phyloP scores from a whole-genome alignment of 2,888 invertebrate species.

The Synanthedon vespiformis region DNA sequence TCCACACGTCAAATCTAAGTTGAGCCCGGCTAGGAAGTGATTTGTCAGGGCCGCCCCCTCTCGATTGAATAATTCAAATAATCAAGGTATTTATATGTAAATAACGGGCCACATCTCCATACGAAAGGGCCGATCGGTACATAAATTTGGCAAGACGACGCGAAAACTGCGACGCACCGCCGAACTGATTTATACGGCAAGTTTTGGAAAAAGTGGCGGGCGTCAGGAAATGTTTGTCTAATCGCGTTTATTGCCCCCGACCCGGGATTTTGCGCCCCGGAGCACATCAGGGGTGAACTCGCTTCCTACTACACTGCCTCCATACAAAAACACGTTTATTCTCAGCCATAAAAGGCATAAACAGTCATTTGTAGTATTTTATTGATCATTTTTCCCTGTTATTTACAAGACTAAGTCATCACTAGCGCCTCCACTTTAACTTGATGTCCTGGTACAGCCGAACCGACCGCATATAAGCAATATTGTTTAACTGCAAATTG shows the following conservation, averaged over 20 bases:
- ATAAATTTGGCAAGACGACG: constrained; percentile 70
- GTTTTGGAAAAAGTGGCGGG: constrained; percentile 66
- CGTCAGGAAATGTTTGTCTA: constrained; percentile 69
- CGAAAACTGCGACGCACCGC: constrained; percentile 67
- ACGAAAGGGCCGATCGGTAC: constrained; percentile 71
- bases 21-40: constrained; percentile 64
- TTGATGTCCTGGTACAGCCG: no score
- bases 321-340: constrained; percentile 17
- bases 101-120: constrained; percentile 69
- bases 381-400: no score
- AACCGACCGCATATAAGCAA: no score
- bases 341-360: background rate
- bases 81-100: constrained; percentile 72
- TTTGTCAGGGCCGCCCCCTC: constrained; percentile 70
- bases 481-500: no score
- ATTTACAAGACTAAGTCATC: no score
- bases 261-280: constrained; percentile 49
- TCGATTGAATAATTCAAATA: constrained; percentile 72
- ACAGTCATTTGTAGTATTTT: background rate
- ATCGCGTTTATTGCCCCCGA: constrained; percentile 59
- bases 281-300: constrained; percentile 34
- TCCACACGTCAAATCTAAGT: constrained; percentile 51
- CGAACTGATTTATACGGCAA: constrained; percentile 67
- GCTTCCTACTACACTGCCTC: constrained; percentile 15
- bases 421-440: no score